Evolutionary conservation across 2,797 vertebrate genomes (phyloP).

Genomic region (Sebastolobus altivelis): DNA sequence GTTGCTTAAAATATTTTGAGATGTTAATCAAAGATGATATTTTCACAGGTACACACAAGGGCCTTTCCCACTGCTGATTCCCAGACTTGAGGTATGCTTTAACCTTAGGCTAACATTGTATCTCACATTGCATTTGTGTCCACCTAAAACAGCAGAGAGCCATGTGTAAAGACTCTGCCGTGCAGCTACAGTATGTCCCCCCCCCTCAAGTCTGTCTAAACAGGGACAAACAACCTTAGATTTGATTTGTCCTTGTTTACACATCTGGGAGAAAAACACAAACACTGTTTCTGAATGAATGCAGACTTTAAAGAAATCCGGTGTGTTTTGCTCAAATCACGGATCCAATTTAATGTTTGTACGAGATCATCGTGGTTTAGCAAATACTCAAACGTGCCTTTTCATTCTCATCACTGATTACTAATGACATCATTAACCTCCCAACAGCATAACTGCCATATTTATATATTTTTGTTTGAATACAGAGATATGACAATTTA

Average conservation of each 20-base stretch:
- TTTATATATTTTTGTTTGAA: not conserved
- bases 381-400: not conserved
- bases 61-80: not conserved
- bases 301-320: not conserved
- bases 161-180: not conserved
- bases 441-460: too few relatives aligned
- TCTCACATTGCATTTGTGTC: not conserved
- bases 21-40: not conserved
- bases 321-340: not conserved
- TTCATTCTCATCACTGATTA: not conserved
- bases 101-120: not conserved
- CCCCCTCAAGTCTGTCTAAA: not conserved
- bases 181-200: not conserved
- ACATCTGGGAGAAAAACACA: conserved; percentile 11
- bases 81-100: not conserved
- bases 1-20: not conserved
- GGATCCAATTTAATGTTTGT: not conserved
- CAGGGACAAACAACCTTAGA: conserved; percentile 1
- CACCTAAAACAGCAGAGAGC: not conserved
- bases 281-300: not conserved
- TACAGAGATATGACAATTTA: not conserved
- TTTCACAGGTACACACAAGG: not conserved
- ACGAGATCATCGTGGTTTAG: not conserved
- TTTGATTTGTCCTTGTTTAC: conserved; percentile 10
- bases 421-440: not conserved